Base-by-base conservation (phyloP, 2,797 vertebrate genomes). In the Tenualosa thibaudeaui region DNA sequence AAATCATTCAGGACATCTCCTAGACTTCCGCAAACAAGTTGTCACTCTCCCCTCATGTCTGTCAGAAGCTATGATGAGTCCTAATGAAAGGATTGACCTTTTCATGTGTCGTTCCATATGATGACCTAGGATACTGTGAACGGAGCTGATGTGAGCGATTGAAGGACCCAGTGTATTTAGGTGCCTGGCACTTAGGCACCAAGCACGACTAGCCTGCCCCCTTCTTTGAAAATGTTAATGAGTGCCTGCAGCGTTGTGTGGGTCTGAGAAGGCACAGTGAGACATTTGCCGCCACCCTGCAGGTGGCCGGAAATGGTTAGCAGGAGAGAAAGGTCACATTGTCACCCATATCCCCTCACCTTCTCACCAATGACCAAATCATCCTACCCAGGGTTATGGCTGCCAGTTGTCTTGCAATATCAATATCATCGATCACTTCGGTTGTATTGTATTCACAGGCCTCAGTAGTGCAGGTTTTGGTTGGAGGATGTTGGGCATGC, bases 151-250 rank as follows among this genome's bases (percentile, higher is more conserved):
- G 12, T 15, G 15, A 75, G 68, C 68, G 13, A 75, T 75, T 75
- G 31, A 75, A 43, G 40, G 68, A 37, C 68, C 68, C 31, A 6
- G 31, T n/a, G 71, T 56, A 60, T 82, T 50, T 81, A 82, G 81
- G n/a, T 26, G 51, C 84, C 78, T 88, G 85, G 89, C 85, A 83
- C 90, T 56, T 81, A 83, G 81, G n/a, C 37, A 56, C 84, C 78
- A 88, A 86, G 89, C 86, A 82, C 90, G 93, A 85, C 89, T 83
- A 68, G 87, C 84, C 86, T 50, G 81, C 86, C 82, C 85, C 85
- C 83, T 4, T 85, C 81, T 43, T 49, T 83, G 85, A 81, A 92
- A 92, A 93, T 91, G 90, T 91, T 92, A 88, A 86, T 90, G 84
- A 19, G 86, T 19, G 89, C 90, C 86, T 84, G 85, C 84, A 83